Evolutionary conservation across 2,797 vertebrate species (phyloP), one percentile per base, ranked within the genome.

Genomic region (Apogon talboti): DNA sequence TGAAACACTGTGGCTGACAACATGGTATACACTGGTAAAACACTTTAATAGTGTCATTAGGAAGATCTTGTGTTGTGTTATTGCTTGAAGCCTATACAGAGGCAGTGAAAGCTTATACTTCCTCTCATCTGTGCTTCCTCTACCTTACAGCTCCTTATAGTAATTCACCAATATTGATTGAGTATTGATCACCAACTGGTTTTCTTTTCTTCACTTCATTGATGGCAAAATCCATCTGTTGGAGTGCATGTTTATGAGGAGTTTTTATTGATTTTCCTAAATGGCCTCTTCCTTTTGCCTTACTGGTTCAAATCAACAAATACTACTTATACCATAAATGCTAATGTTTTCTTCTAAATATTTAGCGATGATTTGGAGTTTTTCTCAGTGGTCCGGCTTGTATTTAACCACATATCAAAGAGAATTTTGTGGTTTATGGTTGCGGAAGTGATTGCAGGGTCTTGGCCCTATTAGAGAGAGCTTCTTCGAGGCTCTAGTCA

Each of bases 31-130:
- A 74, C 71, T 78, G 66, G 82, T 88, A 82, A 81, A 89, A 87
- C 79, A 65, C 46, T 82, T 82, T 81, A 84, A 83, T 74, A 52
- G 74, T 82, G 81, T 77, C 83, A 85, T 87, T 85, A 87, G 66
- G 54, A 74, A 44, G 69, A 82, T 84, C 66, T 48, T 61, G 47
- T 45, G 62, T 76, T 66, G 70, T 65, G 62, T 61, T 81, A 72
- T 49, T 65, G 66, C 75, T 83, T 21, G 43, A 49, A 78, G 80
- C 45, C 44, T 50, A 58, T 59, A 80, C 63, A 72, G 74, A 76
- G 66, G 51, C 66, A 65, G 57, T 52, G 52, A 70, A 82, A 69
- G 67, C 48, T 70, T 54, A 48, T 38, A 50, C 65, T 66, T 71
- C 61, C 11, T 44, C 30, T 49, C 28, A 15, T 49, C 60, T 7